These are phyloP conservation scores for Agrilus cyanescens DNA, from an alignment of 2,888 invertebrate species.

Conservation along the genomic window DNA sequence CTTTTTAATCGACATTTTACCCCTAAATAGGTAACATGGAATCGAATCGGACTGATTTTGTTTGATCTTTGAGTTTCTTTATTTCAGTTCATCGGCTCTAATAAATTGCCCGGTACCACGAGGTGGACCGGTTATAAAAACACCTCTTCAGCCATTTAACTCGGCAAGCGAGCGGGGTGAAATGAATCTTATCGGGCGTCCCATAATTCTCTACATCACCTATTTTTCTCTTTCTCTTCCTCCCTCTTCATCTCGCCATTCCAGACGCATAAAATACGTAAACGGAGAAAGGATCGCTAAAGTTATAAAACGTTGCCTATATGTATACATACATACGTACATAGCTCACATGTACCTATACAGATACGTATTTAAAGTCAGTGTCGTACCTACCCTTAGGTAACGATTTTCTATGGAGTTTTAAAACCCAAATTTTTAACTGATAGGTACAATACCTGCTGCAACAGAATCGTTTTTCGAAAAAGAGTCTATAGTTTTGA, in stretches of 20 bases:
- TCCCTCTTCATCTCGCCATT: constrained; percentile 29
- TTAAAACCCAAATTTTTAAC: no score
- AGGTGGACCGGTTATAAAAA: constrained; percentile 33
- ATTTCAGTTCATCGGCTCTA: constrained; percentile 28
- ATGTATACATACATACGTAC: no score
- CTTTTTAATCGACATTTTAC: no score
- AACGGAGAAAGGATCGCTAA: constrained; percentile 27
- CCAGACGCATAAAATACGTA: constrained; percentile 31
- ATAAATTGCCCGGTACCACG: constrained; percentile 28
- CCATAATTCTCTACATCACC: constrained; percentile 42
- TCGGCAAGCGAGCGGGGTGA: constrained; percentile 28
- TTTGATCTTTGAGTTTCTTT: constrained; percentile 19
- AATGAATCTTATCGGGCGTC: constrained; percentile 42
- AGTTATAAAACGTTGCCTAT: constrained; percentile 22
- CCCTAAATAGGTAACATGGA: no score
- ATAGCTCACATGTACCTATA: no score
- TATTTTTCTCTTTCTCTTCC: constrained; percentile 35
- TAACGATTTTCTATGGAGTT: no score
- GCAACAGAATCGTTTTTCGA: no score
- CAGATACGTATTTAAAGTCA: no score
- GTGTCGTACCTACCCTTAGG: no score
- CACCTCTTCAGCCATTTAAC: constrained; percentile 34
- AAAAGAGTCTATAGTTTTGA: no score
- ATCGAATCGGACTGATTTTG: not conserved
- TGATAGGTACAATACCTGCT: no score